phyloP scores from a whole-genome alignment of 1,140 invertebrate species.

The Ericerus pela region DNA sequence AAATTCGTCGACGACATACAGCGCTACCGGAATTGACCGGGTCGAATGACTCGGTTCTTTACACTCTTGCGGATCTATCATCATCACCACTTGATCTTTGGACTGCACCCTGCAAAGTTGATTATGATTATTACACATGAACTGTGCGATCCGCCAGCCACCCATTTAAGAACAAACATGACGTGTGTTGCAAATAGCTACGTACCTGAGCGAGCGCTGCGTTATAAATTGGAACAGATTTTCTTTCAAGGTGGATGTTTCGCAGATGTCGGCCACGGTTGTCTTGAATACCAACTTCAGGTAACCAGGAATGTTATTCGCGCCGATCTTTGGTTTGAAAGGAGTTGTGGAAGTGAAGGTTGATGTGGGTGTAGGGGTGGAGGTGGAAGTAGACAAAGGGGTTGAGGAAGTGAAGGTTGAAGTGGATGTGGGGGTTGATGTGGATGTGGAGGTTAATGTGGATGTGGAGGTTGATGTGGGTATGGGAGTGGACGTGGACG shows the following conservation, averaged over 20 bases:
- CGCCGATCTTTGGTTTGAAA: not conserved
- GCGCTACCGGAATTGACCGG: not conserved
- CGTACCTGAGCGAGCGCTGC: not conserved
- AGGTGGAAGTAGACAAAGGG: not conserved
- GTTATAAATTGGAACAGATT: constrained; percentile 4
- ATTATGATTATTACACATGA: not conserved
- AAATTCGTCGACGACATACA: not conserved
- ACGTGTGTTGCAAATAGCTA: not conserved
- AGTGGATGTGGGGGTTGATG: not conserved
- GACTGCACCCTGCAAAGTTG: not conserved
- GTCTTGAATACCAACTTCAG: constrained; percentile 9
- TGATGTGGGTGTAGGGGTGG: not conserved
- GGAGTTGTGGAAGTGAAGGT: not conserved
- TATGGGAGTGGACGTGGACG: not conserved
- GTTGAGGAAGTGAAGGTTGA: not conserved
- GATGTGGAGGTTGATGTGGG: not conserved
- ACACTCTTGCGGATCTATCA: not conserved
- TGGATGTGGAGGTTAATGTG: not conserved
- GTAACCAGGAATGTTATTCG: not conserved
- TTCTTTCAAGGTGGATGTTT: constrained; percentile 3
- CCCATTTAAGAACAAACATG: not conserved
- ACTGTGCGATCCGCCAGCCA: not conserved
- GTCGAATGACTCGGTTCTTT: not conserved
- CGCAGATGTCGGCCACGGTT: not conserved
- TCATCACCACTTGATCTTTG: not conserved